Base-by-base conservation (phyloP, 2,888 invertebrate species). In the Rhagonycha fulva region DNA sequence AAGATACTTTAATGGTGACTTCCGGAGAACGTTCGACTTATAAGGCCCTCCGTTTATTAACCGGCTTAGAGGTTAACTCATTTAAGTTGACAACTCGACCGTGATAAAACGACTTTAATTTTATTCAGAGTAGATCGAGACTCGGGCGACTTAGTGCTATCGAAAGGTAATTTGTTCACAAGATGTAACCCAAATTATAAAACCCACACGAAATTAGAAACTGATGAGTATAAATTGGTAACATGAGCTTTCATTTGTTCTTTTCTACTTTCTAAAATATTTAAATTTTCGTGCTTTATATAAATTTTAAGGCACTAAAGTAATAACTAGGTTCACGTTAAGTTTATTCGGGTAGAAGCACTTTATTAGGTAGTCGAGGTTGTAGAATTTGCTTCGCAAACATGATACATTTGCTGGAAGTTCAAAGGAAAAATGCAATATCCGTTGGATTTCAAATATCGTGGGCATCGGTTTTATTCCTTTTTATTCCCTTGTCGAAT, bases 401-500 rank as follows among this genome's bases (percentile, higher is more conserved):
- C 82, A 82, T 78, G 82, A 84, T 83, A 82, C 82, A 83, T 82
- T 81, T 80, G 80, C 80, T 76, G 79, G 70, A 76, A 81, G 84
- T 84, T 84, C 84, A 85, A 84, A 84, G 84, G 83, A 84, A 84
- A 84, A 85, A 85, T 82, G 84, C 83, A 85, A 85, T 84, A 84
- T 84, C 84, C 84, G 81, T 78, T 80, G 82, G 82, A 83, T 84
- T 83, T 83, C 84, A 82, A 82, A 84, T 84, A 84, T 83, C 80
- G 81, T 81, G 82, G 80, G 81, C 81, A 82, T 82, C 81, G 80
- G 81, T 80, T 84, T 82, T 80, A 82, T 83, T 84, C 78, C 80
- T 81, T 80, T 81, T 72, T 76, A 79, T 80, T 81, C 80, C 80
- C 79, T 69, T 70, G 75, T 66, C 63, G 63, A 66, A 66, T 66